These are phyloP conservation scores for Drosophila macrothrix DNA, from an alignment of 2,888 invertebrate species.

Conservation along the genomic window DNA sequence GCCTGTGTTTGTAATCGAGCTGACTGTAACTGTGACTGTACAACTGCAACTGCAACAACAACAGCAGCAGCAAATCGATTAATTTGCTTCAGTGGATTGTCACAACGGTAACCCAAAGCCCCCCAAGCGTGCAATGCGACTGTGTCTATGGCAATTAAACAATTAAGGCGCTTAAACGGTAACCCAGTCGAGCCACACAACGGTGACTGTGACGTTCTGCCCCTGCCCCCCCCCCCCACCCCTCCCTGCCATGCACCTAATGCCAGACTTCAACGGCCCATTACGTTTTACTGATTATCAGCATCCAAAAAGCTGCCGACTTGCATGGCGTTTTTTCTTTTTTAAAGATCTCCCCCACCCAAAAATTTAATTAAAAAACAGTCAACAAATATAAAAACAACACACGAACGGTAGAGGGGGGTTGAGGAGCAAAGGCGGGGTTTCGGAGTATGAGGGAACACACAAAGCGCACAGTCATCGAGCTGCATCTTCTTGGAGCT, in stretches of 20 bases:
- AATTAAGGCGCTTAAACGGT: conserved; percentile 80
- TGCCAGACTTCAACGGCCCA: conserved; percentile 53
- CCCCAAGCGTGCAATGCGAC: conserved; percentile 54
- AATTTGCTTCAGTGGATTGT: conserved; percentile 68
- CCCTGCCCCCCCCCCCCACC: conserved; percentile 3
- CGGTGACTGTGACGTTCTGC: conserved; percentile 30
- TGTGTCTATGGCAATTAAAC: conserved; percentile 74
- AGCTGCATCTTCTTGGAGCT: conserved; percentile 51
- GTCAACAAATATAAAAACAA: conserved; percentile 60
- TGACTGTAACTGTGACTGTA: conserved; percentile 18
- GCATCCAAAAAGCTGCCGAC: conserved; percentile 54
- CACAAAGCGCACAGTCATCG: conserved; percentile 63
- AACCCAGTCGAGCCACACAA: conserved; percentile 49
- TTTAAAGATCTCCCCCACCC: conserved; percentile 44
- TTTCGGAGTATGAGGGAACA: conserved; percentile 5
- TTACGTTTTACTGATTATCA: conserved; percentile 67
- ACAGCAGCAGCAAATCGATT: conserved; percentile 68
- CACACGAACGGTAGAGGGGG: neutral
- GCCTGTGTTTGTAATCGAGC: conserved; percentile 35
- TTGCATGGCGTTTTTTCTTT: conserved; percentile 15
- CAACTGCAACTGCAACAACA: conserved; percentile 9
- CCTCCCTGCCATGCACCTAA: neutral
- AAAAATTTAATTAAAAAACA: conserved; percentile 71
- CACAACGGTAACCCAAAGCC: conserved; percentile 64
- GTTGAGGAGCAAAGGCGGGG: rapidly evolving